Conservation (phyloP, 2,888 invertebrate genomes). For the Bimastos eiseni region DNA sequence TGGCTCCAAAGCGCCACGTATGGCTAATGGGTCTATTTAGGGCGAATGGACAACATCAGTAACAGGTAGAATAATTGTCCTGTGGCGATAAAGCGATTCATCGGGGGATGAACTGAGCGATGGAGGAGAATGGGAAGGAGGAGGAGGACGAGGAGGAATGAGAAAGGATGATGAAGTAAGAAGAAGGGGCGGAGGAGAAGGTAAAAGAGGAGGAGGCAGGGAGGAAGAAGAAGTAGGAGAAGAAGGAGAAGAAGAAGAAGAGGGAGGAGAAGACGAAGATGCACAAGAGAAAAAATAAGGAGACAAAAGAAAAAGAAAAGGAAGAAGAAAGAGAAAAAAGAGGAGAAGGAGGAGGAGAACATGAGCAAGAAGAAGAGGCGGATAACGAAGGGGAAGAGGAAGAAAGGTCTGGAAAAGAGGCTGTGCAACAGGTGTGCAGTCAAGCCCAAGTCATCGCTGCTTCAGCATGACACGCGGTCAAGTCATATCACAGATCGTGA, state of each 20-base stretch:
- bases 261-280: no score
- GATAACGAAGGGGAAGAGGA: no score
- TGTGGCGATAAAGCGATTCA: neutral
- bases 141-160: neutral
- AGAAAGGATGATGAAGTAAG: neutral
- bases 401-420: no score
- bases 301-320: no score
- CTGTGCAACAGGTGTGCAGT: neutral
- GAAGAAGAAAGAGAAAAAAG: neutral
- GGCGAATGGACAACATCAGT: neutral
- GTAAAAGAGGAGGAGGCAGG: no score
- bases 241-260: no score
- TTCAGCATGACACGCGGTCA: neutral
- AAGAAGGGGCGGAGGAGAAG: no score
- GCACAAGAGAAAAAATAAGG: no score
- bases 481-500: neutral
- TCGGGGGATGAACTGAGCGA: neutral
- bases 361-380: neutral
- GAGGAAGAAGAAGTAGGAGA: no score
- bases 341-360: neutral
- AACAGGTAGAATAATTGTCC: constrained; percentile 13
- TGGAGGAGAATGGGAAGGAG: no score
- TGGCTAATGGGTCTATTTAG: neutral
- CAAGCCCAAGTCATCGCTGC: neutral
- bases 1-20: constrained; percentile 13